Base-by-base conservation (phyloP, 2,113 vertebrate species). In the Genyomyrus donnyi region DNA sequence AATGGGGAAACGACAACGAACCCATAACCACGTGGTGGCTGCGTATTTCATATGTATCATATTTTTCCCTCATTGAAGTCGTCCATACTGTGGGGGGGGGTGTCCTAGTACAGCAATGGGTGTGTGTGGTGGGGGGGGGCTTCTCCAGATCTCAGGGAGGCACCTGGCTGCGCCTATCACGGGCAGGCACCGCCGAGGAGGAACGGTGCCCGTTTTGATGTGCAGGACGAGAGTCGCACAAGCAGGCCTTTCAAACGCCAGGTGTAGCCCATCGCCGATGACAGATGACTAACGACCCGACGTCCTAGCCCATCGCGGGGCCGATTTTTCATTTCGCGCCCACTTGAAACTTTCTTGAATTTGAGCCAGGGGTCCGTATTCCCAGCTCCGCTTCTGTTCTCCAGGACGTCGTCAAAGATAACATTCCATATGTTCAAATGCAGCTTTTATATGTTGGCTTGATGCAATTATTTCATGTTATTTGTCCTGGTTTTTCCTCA, bases 291-390 rank as follows among this genome's bases (percentile, higher is more conserved):
- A 80, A 80, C 35, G 35, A 52, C 85, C 46, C 11, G 49, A 6
- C 49, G 24, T 31, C 49, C 85, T 52, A 11, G 27, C 27, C 42
- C 49, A 46, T 11, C 50, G 11, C 27, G 10, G 11, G 27, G 48
- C 85, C n/a, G 13, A 87, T 87, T 53, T 53, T 87, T 52, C 85
- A 87, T 87, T 53, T 53, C 50, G 5, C 27, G 6, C 45, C 83
- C 50, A 8, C 85, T 87, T 53, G 49, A 87, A 87, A 53, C 49
- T 87, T 87, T 87, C 27, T 87, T 52, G 49, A 87, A 39, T 50
- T 53, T 87, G 3, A 53, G 85, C 49, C 50, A 87, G n/a, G 35
- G 35, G 74, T 80, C 31, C 2, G 5, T 39, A 39, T 77, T 77
- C 4, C 31, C 13, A 35, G 70, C 70, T 39, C 8, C n/a, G 35